Evolutionary conservation across 92 coral and sea anemone species (phyloP), one percentile per base, ranked within the genome.

Genomic region (Umimayanthus kanabou): DNA sequence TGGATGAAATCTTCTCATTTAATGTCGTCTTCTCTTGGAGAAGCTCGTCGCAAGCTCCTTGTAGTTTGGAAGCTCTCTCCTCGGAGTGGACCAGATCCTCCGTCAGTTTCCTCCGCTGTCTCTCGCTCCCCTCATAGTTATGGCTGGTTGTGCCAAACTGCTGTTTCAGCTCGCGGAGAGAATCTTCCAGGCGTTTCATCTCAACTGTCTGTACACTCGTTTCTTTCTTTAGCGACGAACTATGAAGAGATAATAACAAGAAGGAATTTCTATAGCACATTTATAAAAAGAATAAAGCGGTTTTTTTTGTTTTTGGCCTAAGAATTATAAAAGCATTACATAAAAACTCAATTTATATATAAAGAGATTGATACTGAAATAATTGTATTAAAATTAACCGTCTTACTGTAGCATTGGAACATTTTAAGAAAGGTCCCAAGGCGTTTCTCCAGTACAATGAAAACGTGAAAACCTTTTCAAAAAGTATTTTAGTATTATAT

Each of bases 1-100:
- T 89, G 22, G 96, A 89, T 13, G 81, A 20, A 26, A 95, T 89
- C 80, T 95, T 95, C 5, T 91, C 91, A 23, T 92, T 89, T 15
- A 90, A 86, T 14, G 47, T 49, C 67, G 85, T 87, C 65, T 95
- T 95, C 79, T 95, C 98, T 80, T 85, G 84, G 9, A 95, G 89
- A 66, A 95, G 88, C 80, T 93, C 98, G 11, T 89, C 90, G 28
- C 94, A 91, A 0, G 94, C 77, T 76, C 93, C 98, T 80, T 95
- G 96, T 0, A 95, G 92, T 71, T 92, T 95, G 43, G 92, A 79
- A 40, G 92, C 89, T 40, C 82, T 91, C 85, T 95, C 98, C 50
- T 95, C 96, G 11, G 96, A 84, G 73, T 85, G 83, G n/a, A 92
- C 64, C 25, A 91, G 81, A 10, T 95, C 98, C 74, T 93, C 95